Percentiles rank a stretch among this genome's conserved stretches.
Evolutionary conservation across 2,797 vertebrate species (phyloP).

Genomic region (Sebastes baramenuke): DNA sequence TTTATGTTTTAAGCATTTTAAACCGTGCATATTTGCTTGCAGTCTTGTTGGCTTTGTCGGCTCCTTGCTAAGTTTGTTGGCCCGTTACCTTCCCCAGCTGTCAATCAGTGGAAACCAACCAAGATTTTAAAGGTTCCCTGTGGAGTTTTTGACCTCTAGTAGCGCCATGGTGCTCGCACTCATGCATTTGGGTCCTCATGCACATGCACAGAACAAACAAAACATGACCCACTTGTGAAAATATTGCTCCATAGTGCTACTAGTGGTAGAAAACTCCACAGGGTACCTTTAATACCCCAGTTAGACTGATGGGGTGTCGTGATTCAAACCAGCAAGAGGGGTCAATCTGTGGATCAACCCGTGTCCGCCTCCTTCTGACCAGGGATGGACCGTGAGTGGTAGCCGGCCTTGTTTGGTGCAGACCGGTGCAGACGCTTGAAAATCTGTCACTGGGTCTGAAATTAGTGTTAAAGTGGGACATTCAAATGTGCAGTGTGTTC

Average conservation of each 20-base stretch:
- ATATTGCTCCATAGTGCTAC: not conserved
- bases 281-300: not conserved
- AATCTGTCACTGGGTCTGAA: not conserved
- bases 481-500: not conserved
- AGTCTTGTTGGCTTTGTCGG: not conserved
- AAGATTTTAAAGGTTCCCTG: not conserved
- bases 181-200: not conserved
- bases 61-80: not conserved
- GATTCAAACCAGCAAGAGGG: not conserved
- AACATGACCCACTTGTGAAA: not conserved
- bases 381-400: not conserved
- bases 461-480: slow-evolving; percentile 10
- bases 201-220: not conserved
- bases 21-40: not conserved
- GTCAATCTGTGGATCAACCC: not conserved
- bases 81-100: not conserved
- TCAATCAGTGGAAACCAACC: not conserved
- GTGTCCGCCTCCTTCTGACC: not conserved
- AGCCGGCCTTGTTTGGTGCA: not conserved
- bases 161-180: not conserved
- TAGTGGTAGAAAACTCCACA: not conserved
- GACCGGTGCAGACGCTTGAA: not conserved
- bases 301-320: not conserved
- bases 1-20: not conserved
- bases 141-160: not conserved